A percentile compares a stretch with the other conserved stretches of the same genome.
Conservation (phyloP, 1,140 invertebrate genomes). For the Drosophila littoralis region DNA sequence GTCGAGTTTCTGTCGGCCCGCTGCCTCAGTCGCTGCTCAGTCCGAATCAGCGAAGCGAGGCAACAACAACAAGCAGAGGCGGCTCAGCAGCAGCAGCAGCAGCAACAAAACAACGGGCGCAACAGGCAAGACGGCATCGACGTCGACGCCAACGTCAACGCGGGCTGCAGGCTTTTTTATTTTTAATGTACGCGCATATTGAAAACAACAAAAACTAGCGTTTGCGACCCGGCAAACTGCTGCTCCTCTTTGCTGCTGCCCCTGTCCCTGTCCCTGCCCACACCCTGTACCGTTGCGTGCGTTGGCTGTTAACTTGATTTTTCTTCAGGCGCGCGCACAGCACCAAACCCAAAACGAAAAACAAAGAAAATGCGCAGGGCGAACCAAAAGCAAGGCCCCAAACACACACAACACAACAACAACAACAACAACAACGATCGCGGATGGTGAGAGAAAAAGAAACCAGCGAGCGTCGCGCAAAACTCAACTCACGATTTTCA, state of each 20-base stretch:
- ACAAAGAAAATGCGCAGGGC: constrained; percentile 78
- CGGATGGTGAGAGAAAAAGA: constrained; percentile 34
- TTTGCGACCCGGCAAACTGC: constrained; percentile 49
- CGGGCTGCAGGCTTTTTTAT: constrained; percentile 69
- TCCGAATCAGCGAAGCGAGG: constrained; percentile 73
- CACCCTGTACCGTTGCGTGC: constrained; percentile 55
- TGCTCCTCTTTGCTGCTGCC: constrained; percentile 30
- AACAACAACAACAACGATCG: constrained; percentile 16
- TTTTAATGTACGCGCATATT: constrained; percentile 57
- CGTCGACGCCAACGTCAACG: constrained; percentile 3
- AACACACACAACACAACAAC: constrained; percentile 39
- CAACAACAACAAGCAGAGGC: constrained; percentile 44
- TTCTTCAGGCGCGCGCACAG: constrained; percentile 61
- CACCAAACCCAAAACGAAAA: constrained; percentile 54
- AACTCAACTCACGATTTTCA: constrained; percentile 76
- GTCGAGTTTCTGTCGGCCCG: constrained; percentile 62
- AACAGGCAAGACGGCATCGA: constrained; percentile 25
- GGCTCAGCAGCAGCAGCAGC: constrained; percentile 12
- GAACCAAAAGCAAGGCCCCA: constrained; percentile 47
- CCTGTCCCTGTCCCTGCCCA: constrained; percentile 25
- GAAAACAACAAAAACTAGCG: constrained; percentile 33
- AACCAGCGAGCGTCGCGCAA: constrained; percentile 51
- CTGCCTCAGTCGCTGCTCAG: constrained; percentile 33
- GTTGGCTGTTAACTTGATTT: constrained; percentile 78
- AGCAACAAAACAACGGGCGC: constrained; percentile 35